Conservation (phyloP, 2,888 invertebrate genomes). For the Geophilus truncorum region DNA sequence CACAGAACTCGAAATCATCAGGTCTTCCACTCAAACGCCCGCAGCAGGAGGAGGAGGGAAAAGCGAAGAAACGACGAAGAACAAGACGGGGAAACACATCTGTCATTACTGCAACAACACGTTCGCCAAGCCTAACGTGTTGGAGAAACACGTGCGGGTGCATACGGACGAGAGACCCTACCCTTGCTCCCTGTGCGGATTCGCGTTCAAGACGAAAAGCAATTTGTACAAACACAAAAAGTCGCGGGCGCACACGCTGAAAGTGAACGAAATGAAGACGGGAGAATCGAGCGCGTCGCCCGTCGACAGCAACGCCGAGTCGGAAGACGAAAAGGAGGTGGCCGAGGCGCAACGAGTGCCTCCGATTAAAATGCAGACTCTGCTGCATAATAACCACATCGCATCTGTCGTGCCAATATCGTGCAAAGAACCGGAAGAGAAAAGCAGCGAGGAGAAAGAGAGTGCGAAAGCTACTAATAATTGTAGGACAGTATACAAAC, state of each 20-base stretch:
- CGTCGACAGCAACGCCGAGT: background rate
- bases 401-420: background rate
- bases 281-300: background rate
- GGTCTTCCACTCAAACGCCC: constrained; percentile 23
- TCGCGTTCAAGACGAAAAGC: constrained; percentile 89
- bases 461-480: background rate
- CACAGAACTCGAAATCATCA: constrained; percentile 37
- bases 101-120: constrained; percentile 83
- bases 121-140: constrained; percentile 87
- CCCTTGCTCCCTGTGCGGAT: constrained; percentile 81
- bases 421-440: constrained; percentile 19
- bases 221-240: constrained; percentile 86
- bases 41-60: too few species aligned
- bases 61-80: background rate
- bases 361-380: constrained; percentile 30
- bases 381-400: constrained; percentile 10
- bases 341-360: background rate
- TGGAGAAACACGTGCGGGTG: constrained; percentile 88
- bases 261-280: constrained; percentile 51
- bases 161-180: constrained; percentile 90
- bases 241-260: constrained; percentile 62
- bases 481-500: constrained; percentile 34
- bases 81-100: constrained; percentile 62
- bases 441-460: constrained; percentile 34
- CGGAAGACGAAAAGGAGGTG: background rate